Conservation (phyloP, 2,888 invertebrate genomes). For the Cetonia aurata region DNA sequence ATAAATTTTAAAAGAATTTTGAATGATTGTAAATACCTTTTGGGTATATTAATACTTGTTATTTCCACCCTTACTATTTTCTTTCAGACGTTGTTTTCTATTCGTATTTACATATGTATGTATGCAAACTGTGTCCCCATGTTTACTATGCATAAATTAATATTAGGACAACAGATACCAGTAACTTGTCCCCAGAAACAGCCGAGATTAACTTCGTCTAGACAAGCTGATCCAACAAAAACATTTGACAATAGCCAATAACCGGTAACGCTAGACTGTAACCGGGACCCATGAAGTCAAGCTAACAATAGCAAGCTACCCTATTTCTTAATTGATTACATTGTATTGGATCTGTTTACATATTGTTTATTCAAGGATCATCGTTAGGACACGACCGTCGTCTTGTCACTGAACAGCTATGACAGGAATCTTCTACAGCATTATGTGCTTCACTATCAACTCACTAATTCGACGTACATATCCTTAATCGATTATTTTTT, state of each 20-base stretch:
- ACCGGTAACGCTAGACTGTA: conserved; percentile 4
- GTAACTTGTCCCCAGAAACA: conserved; percentile 13
- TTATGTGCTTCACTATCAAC: background rate
- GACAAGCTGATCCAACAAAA: conserved; percentile 36
- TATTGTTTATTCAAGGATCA: conserved; percentile 26
- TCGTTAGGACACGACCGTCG: background rate
- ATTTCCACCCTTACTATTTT: no score
- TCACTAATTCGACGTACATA: background rate
- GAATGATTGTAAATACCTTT: no score
- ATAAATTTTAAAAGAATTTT: no score
- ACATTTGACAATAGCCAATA: conserved; percentile 32
- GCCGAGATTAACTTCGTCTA: conserved; percentile 37
- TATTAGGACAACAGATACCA: background rate
- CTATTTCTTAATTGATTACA: conserved; percentile 30
- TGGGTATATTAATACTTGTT: no score
- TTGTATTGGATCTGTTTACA: conserved; percentile 34
- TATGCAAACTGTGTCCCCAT: no score
- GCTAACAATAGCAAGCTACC: conserved; percentile 11
- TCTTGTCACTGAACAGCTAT: conserved; percentile 1
- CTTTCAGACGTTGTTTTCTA: no score
- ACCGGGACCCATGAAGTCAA: background rate
- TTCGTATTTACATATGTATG: no score
- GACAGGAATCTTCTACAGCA: background rate
- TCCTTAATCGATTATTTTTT: background rate
- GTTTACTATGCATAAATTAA: background rate